phyloP scores from a whole-genome alignment of 2,888 invertebrate genomes.

The Leptarthrus brevirostris region DNA sequence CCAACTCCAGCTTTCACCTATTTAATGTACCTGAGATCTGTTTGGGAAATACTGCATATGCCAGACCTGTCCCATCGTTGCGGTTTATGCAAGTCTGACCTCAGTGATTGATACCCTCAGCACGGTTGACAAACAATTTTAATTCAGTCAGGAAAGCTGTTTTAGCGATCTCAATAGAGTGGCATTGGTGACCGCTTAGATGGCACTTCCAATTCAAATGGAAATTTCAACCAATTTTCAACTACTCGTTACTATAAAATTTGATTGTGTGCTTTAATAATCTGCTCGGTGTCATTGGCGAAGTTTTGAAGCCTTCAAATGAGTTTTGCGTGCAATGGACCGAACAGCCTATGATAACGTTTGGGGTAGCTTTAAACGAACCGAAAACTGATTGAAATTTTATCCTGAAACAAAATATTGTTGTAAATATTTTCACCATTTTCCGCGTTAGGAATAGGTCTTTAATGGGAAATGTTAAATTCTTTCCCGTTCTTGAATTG shows the following conservation, averaged over 20 bases:
- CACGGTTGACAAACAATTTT: not conserved
- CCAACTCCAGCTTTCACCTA: too few species aligned
- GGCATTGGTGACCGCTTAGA: slow-evolving; percentile 5
- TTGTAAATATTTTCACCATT: too few species aligned
- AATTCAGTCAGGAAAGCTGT: not conserved
- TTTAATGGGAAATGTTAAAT: too few species aligned
- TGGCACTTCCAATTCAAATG: not conserved
- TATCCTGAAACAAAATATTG: not conserved
- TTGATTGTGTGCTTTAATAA: slow-evolving; percentile 14
- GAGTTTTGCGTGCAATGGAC: slow-evolving; percentile 24
- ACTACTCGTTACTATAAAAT: slow-evolving; percentile 16
- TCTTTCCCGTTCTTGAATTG: too few species aligned
- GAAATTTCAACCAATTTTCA: slow-evolving; percentile 32
- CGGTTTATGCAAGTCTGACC: not conserved
- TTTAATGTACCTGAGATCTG: not conserved
- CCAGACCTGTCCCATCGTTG: not conserved
- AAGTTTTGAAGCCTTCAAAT: slow-evolving; percentile 19
- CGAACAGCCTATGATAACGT: slow-evolving; percentile 28
- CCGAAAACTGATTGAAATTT: not conserved
- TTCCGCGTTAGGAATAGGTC: too few species aligned
- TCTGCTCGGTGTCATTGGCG: not conserved
- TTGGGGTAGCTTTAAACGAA: not conserved
- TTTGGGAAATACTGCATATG: not conserved
- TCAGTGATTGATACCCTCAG: slow-evolving; percentile 13
- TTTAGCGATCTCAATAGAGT: not conserved